Percentiles rank a stretch among this genome's conserved stretches.
Evolutionary conservation across 2,888 invertebrate species (phyloP).

Genomic region (Meghimatium bilineatum): DNA sequence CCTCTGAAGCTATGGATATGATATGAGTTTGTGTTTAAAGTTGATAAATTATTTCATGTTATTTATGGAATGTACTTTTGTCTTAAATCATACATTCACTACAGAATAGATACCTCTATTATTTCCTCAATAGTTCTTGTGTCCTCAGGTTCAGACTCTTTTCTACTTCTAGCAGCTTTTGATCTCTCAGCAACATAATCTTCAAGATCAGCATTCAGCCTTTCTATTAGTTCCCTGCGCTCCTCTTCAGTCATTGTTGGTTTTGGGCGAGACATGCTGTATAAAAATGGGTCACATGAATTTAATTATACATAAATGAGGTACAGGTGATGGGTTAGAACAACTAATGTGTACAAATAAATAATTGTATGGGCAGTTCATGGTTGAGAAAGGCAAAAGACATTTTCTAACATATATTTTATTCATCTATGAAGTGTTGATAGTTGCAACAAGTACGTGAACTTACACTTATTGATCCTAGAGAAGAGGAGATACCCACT

Average conservation of each 20-base stretch:
- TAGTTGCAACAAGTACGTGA: no score
- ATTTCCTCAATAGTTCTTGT: slow-evolving; percentile 51
- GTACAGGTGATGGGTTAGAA: not conserved
- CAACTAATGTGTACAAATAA: not conserved
- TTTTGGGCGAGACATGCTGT: slow-evolving; percentile 32
- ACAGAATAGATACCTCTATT: slow-evolving; percentile 36
- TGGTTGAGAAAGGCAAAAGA: no score
- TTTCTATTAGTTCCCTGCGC: slow-evolving; percentile 40
- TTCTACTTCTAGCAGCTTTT: slow-evolving; percentile 34
- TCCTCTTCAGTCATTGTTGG: slow-evolving; percentile 48
- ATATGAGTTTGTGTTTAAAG: no score
- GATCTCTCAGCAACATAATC: slow-evolving; percentile 52
- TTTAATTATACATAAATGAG: not conserved
- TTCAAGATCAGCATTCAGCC: slow-evolving; percentile 48
- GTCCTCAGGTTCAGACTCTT: slow-evolving; percentile 33
- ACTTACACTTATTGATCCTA: no score
- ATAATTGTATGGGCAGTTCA: not conserved
- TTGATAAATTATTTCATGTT: no score
- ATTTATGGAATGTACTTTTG: no score
- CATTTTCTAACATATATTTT: no score
- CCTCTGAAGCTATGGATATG: no score
- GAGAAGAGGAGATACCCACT: no score
- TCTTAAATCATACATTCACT: no score
- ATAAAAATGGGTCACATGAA: not conserved
- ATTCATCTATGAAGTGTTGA: no score